Evolutionary conservation across 2,797 vertebrate species (phyloP).

Genomic region (Muscicapa striata): DNA sequence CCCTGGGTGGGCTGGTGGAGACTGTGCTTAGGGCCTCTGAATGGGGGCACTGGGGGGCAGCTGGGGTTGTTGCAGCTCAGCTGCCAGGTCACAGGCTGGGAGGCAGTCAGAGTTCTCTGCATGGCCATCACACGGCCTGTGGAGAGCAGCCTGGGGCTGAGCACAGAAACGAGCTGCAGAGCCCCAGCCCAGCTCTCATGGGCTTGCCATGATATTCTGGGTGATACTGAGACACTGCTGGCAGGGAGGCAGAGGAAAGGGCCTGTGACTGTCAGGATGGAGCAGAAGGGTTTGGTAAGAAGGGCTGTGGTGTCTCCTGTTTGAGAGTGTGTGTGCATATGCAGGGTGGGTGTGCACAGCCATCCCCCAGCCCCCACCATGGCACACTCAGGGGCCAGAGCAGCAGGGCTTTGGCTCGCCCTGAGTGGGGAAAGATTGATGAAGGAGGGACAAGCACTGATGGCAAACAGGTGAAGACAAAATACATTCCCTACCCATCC

Average conservation of each 20-base stretch:
- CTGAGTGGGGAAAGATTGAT: background rate
- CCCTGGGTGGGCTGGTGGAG: accelerated
- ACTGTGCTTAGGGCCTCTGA: accelerated
- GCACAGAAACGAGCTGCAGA: background rate
- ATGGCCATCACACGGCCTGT: accelerated
- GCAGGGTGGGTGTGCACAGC: background rate
- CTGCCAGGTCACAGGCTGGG: background rate
- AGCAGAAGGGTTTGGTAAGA: background rate
- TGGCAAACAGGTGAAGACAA: background rate
- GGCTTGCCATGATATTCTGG: background rate
- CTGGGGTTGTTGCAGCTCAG: background rate
- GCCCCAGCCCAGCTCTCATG: background rate
- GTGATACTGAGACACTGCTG: background rate
- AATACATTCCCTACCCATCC: background rate
- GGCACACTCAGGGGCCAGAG: background rate
- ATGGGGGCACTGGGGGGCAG: accelerated
- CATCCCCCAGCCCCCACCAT: background rate
- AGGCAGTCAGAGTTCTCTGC: accelerated
- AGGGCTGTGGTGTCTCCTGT: background rate
- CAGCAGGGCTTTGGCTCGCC: background rate
- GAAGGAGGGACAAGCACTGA: background rate
- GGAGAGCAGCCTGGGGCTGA: accelerated
- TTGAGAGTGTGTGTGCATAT: too few species aligned
- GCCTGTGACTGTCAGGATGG: background rate
- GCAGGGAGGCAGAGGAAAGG: background rate